Conservation (phyloP, 1,140 invertebrate genomes). For the Ylistrum balloti region DNA sequence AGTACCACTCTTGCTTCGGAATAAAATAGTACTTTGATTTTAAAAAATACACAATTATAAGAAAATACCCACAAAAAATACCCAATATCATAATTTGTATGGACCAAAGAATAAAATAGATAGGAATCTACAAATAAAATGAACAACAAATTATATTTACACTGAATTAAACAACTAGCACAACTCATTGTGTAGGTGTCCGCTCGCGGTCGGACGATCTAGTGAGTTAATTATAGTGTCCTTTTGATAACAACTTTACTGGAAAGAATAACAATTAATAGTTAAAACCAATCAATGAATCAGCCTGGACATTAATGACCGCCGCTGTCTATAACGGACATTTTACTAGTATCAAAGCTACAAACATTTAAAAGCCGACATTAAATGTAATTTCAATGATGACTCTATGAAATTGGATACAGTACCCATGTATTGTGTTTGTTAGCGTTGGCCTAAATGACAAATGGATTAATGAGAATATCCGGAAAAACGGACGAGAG, state of each 20-base stretch:
- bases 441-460: constrained; percentile 8
- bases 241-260: neutral
- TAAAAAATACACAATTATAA: neutral
- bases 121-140: neutral
- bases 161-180: constrained; percentile 14
- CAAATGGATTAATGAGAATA: constrained; percentile 22
- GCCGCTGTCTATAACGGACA: neutral
- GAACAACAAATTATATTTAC: constrained; percentile 40
- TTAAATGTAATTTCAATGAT: constrained; percentile 30
- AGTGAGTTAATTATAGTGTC: constrained; percentile 7
- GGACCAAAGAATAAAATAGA: constrained; percentile 4
- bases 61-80: neutral
- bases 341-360: constrained; percentile 27
- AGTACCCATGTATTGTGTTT: neutral
- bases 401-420: constrained; percentile 24
- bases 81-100: neutral
- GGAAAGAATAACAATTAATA: constrained; percentile 36
- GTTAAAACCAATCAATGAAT: constrained; percentile 39
- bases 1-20: neutral
- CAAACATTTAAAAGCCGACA: constrained; percentile 22
- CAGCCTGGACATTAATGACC: neutral
- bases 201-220: neutral
- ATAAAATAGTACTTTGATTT: neutral
- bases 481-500: constrained; percentile 32
- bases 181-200: constrained; percentile 19